Percentiles rank a stretch among this genome's conserved stretches.
These are phyloP conservation scores for Ornithorhynchus anatinus DNA, from an alignment of 2,113 vertebrate species.

Conservation along the genomic window DNA sequence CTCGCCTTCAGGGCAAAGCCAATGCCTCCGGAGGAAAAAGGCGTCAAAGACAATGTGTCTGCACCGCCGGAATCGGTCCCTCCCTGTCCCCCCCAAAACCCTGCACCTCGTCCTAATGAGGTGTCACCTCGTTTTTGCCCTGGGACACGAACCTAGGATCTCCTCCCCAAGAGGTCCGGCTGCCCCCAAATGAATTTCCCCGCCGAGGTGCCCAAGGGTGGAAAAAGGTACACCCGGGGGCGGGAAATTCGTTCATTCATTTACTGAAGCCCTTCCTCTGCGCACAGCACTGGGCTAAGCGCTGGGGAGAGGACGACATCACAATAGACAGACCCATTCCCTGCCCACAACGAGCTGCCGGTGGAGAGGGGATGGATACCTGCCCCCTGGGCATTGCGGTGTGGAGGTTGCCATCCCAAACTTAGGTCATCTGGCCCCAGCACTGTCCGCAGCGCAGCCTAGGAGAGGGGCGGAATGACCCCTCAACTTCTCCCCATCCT, in stretches of 20 bases:
- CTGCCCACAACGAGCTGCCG: no score
- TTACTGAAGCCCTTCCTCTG: no score
- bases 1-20: constrained; percentile 10
- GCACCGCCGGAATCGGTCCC: constrained; percentile 33
- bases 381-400: constrained; percentile 57
- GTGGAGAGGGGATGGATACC: constrained; percentile 6
- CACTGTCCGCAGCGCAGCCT: constrained; percentile 49
- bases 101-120: constrained; percentile 21
- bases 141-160: neutral
- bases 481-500: constrained; percentile 33
- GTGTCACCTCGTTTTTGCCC: constrained; percentile 19
- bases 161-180: neutral
- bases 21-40: constrained; percentile 65
- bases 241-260: no score
- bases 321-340: no score
- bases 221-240: neutral
- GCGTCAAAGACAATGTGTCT: constrained; percentile 74
- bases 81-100: no score
- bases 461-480: constrained; percentile 25
- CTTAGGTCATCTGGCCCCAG: constrained; percentile 59
- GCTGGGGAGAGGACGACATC: no score
- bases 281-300: no score
- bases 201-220: constrained; percentile 4
- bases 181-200: neutral
- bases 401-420: constrained; percentile 68